Conservation (phyloP, 1,140 invertebrate species). For the Drusus annulatus region DNA sequence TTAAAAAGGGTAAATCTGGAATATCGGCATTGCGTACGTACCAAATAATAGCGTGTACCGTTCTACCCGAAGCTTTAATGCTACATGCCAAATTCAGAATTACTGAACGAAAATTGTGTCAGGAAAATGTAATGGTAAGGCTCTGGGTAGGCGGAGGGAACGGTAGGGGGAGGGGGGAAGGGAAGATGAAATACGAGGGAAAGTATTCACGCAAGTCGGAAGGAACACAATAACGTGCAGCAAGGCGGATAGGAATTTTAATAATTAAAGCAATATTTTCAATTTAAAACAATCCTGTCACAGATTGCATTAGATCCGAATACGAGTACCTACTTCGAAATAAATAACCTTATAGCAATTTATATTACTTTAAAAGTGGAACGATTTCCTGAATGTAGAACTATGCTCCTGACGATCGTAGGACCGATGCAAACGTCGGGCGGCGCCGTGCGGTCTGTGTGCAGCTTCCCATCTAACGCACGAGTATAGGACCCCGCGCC, state of each 20-base stretch:
- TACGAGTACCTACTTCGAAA: too few relatives aligned
- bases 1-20: neutral
- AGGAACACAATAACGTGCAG: neutral
- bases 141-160: neutral
- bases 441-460: too few relatives aligned
- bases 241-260: neutral
- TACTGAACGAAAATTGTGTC: neutral
- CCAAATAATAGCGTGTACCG: neutral
- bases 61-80: neutral
- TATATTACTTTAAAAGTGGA: too few relatives aligned
- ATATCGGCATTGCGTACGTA: neutral
- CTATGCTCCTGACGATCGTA: too few relatives aligned
- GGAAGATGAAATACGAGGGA: neutral
- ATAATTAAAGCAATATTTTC: neutral
- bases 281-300: neutral
- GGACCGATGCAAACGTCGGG: too few relatives aligned
- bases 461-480: too few relatives aligned
- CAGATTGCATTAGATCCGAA: neutral
- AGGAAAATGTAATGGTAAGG: neutral
- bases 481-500: too few relatives aligned
- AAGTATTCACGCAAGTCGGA: neutral
- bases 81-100: neutral
- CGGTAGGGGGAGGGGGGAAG: neutral
- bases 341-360: too few relatives aligned
- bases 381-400: too few relatives aligned